A percentile compares a stretch with the other conserved stretches of the same genome.
phyloP scores from a whole-genome alignment of 2,113 vertebrate genomes.

The Trinectes maculatus region DNA sequence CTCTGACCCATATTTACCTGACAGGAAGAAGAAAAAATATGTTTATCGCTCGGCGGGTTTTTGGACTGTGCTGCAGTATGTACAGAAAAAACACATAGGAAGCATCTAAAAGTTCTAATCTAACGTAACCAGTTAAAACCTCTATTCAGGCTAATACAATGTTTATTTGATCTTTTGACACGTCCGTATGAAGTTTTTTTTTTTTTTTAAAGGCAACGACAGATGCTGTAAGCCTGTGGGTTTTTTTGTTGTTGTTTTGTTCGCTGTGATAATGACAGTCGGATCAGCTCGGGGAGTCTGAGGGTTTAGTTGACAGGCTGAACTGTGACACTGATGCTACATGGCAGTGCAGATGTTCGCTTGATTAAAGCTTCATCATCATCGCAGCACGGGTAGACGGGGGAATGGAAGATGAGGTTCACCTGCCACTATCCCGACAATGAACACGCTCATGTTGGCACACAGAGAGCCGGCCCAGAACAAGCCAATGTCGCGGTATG shows the following conservation, averaged over 20 bases:
- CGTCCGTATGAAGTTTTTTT: too few species aligned
- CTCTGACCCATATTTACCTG: constrained; percentile 90
- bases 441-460: constrained; percentile 89
- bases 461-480: constrained; percentile 91
- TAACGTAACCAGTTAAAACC: constrained; percentile 6
- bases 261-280: constrained; percentile 30
- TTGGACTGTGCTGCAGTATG: too few species aligned
- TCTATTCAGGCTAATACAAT: constrained; percentile 1
- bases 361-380: constrained; percentile 61
- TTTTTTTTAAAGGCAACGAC: constrained; percentile 58
- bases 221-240: constrained; percentile 54
- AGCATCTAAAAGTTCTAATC: too few species aligned
- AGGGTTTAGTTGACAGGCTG: constrained; percentile 51
- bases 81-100: too few species aligned
- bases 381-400: constrained; percentile 26
- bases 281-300: constrained; percentile 1
- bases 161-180: constrained; percentile 52
- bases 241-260: constrained; percentile 61
- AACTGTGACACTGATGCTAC: constrained; percentile 62
- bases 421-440: constrained; percentile 89
- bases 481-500: constrained; percentile 87
- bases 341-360: constrained; percentile 67
- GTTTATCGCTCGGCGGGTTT: too few species aligned
- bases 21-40: constrained; percentile 15
- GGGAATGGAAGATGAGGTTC: constrained; percentile 47